These are phyloP conservation scores for Copsychus sechellarum DNA, from an alignment of 2,113 vertebrate genomes.

Conservation along the genomic window DNA sequence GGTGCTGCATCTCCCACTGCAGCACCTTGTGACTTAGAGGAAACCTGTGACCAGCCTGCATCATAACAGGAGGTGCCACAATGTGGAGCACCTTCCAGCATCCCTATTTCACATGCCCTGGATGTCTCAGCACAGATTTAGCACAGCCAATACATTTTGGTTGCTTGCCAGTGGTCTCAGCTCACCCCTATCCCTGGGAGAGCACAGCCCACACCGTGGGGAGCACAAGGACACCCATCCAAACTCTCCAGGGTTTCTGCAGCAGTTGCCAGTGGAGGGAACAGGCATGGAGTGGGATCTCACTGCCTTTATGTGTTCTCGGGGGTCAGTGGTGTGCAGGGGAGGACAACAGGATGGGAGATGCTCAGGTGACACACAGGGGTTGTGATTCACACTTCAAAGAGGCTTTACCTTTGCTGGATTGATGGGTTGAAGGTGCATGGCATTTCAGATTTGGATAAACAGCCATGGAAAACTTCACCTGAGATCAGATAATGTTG, in stretches of 20 bases:
- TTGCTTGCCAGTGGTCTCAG: not conserved
- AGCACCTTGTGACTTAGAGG: not conserved
- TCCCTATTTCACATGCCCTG: not conserved
- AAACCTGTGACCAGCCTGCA: rapidly evolving
- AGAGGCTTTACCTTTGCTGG: not conserved
- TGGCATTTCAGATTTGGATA: not conserved
- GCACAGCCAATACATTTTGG: not conserved
- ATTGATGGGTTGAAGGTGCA: not conserved
- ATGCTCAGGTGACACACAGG: not conserved
- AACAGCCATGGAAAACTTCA: not conserved
- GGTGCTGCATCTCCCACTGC: not conserved
- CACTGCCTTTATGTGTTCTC: rapidly evolving
- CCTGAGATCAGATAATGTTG: not conserved
- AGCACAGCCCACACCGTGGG: rapidly evolving
- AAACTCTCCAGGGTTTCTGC: not conserved
- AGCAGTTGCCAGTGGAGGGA: not conserved
- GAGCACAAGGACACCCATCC: not conserved
- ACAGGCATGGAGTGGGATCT: not conserved
- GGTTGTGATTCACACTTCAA: not conserved
- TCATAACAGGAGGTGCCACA: not conserved
- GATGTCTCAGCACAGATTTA: not conserved
- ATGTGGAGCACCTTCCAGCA: not conserved
- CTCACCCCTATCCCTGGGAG: not conserved
- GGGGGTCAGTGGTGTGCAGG: not conserved
- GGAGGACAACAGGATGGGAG: not conserved